A percentile compares a stretch with the other conserved stretches of the same genome.
These are phyloP conservation scores for Trachops cirrhosus DNA, from an alignment of 2,797 vertebrate species.

Conservation along the genomic window DNA sequence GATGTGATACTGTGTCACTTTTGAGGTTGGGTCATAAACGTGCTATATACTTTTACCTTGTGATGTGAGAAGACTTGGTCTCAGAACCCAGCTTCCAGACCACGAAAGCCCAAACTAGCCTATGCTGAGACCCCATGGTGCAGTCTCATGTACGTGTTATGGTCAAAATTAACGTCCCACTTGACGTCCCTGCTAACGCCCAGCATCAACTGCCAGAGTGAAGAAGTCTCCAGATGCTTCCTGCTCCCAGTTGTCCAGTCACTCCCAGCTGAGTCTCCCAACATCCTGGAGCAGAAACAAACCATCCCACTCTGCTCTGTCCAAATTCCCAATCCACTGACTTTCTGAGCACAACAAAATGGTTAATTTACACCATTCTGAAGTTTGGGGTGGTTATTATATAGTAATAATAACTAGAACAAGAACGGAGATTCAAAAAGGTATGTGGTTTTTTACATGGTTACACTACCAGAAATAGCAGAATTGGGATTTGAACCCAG, in stretches of 20 bases:
- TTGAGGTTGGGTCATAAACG: background rate
- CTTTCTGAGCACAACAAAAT: background rate
- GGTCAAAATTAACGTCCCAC: background rate
- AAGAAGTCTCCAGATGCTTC: background rate
- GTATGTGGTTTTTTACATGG: background rate
- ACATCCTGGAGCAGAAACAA: background rate
- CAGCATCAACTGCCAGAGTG: background rate
- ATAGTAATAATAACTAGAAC: background rate
- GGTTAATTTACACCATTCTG: background rate
- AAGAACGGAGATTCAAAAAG: background rate
- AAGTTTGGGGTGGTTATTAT: background rate
- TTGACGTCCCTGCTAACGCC: fast-evolving
- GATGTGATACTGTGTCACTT: background rate
- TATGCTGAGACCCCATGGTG: background rate
- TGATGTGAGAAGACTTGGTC: background rate
- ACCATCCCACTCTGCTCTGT: background rate
- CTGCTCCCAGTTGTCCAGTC: background rate
- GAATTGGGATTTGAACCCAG: background rate
- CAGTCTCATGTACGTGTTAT: background rate
- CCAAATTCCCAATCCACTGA: background rate
- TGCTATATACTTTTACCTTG: background rate
- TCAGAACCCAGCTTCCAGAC: background rate
- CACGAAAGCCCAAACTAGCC: background rate
- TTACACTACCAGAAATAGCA: background rate
- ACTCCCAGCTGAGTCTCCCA: background rate